Evolutionary conservation across 1,140 invertebrate genomes (phyloP), one percentile per base, ranked within the genome.

Genomic region (Drosophila tristis): DNA sequence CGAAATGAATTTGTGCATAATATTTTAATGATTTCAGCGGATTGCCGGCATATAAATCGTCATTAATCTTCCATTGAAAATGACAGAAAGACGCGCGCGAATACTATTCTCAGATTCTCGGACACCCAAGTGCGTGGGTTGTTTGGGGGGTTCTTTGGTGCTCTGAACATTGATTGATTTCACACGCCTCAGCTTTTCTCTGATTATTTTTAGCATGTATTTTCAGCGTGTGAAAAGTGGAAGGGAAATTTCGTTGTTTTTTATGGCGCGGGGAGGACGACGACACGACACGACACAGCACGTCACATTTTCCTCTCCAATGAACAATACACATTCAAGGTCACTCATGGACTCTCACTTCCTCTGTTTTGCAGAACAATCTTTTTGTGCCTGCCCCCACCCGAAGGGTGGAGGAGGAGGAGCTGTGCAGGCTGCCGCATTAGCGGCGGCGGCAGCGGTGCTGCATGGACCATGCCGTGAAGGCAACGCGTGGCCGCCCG

Each of bases 391-490:
- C 31, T 9, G 31, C 31, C 31, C 26, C 26, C 5, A 8, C 35
- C 35, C 35, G 35, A 39, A 39, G 35, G 35, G 35, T 39, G 35
- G 35, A 13, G 35, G 35, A 13, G 35, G 35, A 39, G 65, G 65
- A 67, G 84, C 82, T 84, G 82, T 79, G 78, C 39, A 35, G 49
- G 60, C 35, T 39, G 35, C 35, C 35, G 35, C 35, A 39, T 39
- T 39, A 77, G 78, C 84, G 66, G 82, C 78, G 20, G 57, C 64
- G 71, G 70, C 75, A 63, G 79, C 74, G 75, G 75, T 80, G 65
- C 70, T 59, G 65, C 76, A 97, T 97, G 96, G 96, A 97, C 93
- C 96, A 97, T 94, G 96, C 95, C 92, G 96, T 97, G 89, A 97
- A 97, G 93, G 96, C 96, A 91, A 96, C 96, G 94, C 94, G 61